A percentile compares a stretch with the other conserved stretches of the same genome.
Conservation (phyloP, 2,113 vertebrate genomes). For the Aldabrachelys gigantea region DNA sequence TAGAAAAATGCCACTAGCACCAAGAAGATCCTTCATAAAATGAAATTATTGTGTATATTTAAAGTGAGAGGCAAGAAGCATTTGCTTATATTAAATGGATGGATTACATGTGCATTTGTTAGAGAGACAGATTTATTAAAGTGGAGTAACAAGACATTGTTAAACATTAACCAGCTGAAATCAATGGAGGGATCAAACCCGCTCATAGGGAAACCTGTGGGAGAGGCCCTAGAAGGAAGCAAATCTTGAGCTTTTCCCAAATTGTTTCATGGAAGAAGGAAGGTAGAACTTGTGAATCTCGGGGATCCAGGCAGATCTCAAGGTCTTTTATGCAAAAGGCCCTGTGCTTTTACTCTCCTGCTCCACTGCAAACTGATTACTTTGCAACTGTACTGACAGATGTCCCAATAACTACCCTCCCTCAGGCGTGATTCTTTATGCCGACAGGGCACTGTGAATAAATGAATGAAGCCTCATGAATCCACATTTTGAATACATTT, state of each 20-base stretch:
- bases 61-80: neutral
- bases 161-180: constrained; percentile 20
- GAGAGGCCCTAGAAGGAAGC: neutral
- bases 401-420: neutral
- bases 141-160: neutral
- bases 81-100: neutral
- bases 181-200: neutral
- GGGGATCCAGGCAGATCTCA: neutral
- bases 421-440: neutral
- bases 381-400: neutral
- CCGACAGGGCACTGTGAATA: neutral
- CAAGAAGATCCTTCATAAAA: neutral
- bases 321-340: neutral
- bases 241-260: neutral
- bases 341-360: neutral
- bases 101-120: fast-evolving
- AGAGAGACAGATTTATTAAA: neutral
- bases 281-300: neutral
- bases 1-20: neutral
- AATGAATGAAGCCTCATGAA: neutral
- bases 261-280: neutral
- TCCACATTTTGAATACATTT: neutral
- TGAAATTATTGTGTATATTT: neutral
- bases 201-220: neutral
- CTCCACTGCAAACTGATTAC: neutral